A percentile compares a stretch with the other conserved stretches of the same genome.
Conservation (phyloP, 2,113 vertebrate species). For the Triplophysa tibetana region DNA sequence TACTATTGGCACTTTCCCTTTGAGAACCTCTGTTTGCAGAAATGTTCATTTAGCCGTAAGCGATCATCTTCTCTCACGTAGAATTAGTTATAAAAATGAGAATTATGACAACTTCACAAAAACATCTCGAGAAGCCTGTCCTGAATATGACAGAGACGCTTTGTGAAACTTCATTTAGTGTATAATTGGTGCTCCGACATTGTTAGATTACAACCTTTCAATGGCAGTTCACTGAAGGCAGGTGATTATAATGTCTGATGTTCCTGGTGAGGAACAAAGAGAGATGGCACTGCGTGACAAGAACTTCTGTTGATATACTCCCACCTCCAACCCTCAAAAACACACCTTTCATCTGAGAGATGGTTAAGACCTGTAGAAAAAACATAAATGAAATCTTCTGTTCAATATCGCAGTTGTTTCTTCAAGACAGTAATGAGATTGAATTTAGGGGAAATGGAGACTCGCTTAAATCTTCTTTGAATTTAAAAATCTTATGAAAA, state of each 20-base stretch:
- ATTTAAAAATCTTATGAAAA: too few species aligned
- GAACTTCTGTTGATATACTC: slow-evolving; percentile 14
- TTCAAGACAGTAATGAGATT: neutral
- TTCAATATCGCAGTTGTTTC: neutral
- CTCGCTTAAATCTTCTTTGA: neutral
- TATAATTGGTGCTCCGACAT: slow-evolving; percentile 56
- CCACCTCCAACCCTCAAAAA: neutral
- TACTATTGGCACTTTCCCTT: slow-evolving; percentile 4
- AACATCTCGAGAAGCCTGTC: slow-evolving; percentile 43
- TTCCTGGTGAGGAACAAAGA: slow-evolving; percentile 12
- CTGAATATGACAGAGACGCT: slow-evolving; percentile 39
- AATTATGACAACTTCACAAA: slow-evolving; percentile 52
- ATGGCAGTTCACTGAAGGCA: slow-evolving; percentile 39
- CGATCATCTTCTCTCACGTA: slow-evolving; percentile 32
- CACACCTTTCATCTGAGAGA: slow-evolving; percentile 56
- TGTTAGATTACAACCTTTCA: slow-evolving; percentile 54
- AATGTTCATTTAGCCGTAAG: neutral
- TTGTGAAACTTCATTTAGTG: slow-evolving; percentile 55
- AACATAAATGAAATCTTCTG: neutral
- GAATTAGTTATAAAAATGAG: slow-evolving; percentile 43
- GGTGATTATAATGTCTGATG: slow-evolving; percentile 47
- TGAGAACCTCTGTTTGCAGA: slow-evolving; percentile 14
- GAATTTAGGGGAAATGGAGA: neutral
- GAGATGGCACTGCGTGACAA: slow-evolving; percentile 6
- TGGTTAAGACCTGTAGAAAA: slow-evolving; percentile 46